Base-by-base conservation (phyloP, 1,140 invertebrate genomes). In the Wasmannia auropunctata region DNA sequence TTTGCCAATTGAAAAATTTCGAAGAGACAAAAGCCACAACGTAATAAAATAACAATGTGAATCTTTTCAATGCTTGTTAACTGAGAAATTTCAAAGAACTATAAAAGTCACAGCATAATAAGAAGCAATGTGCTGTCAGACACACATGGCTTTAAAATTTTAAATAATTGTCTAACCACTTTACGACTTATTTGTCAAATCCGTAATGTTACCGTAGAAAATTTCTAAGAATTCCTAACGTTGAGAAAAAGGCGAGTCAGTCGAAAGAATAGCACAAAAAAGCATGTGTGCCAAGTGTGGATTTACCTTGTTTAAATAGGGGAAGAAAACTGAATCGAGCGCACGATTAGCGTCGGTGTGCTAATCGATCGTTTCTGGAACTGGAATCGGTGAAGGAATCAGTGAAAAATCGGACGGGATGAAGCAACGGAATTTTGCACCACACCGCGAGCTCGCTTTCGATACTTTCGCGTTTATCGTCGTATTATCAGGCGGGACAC, bases 401-500 rank as follows among this genome's bases (percentile, higher is more conserved):
- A 16, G n/a, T 10, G 14, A 74, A 60, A 60, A 58, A 70, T 60
- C 37, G n/a, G 3, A 72, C 31, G 34, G 46, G 6, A 19, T 7
- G 8, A 43, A n/a, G 22, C 31, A 51, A 67, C 8, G 10, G 8
- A 22, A 51, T 51, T 28, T 76, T 69, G 31, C 16, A 19, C 1
- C 22, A 40, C 1, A 37, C 8, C 19, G n/a, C n/a, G 31, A 89
- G 80, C 43, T 49, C 67, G 69, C 88, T 90, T 90, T 90, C 87
- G 58, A 84, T 79, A 72, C 72, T 85, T 85, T 85, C 88, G 85
- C 60, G n/a, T 79, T 85, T 79, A 58, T 37, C 19, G 10, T 34
- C 37, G 0, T 7, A 84, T 90, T 84, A 40, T 74, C 65, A 90
- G 2, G 65, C 88, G 11, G 31, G 5, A 54, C 89, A 90, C 88